phyloP scores from a whole-genome alignment of 2,113 vertebrate species.

The Python bivittatus region DNA sequence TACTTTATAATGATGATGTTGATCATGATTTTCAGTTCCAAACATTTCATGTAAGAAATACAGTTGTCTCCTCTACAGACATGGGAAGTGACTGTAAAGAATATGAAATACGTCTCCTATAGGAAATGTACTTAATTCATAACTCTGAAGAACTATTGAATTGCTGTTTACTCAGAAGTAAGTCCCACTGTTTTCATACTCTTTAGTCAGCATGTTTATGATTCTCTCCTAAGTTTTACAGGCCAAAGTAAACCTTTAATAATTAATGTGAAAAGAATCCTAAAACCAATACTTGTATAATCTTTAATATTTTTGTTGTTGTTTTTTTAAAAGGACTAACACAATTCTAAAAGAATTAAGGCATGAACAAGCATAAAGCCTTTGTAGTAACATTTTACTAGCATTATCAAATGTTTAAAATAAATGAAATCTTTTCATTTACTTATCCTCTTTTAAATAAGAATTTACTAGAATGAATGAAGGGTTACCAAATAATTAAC shows the following conservation, averaged over 20 bases:
- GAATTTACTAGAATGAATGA: slow-evolving; percentile 18
- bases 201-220: neutral
- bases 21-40: neutral
- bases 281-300: slow-evolving; percentile 38
- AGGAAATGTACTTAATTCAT: neutral
- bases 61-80: neutral
- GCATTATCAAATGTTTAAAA: neutral
- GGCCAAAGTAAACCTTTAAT: neutral
- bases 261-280: neutral
- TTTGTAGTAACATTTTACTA: neutral
- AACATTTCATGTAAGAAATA: neutral
- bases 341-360: slow-evolving; percentile 38
- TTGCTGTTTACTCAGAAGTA: neutral
- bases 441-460: neutral
- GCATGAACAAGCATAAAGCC: neutral
- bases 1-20: neutral
- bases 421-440: neutral
- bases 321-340: slow-evolving; percentile 48
- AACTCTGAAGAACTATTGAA: neutral
- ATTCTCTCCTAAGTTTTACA: neutral
- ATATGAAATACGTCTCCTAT: neutral
- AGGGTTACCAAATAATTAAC: neutral
- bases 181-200: neutral
- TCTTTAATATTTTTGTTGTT: slow-evolving; percentile 49
- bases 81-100: neutral